Base-by-base conservation (phyloP, 2,797 vertebrate genomes). In the Peromyscus nudipes region DNA sequence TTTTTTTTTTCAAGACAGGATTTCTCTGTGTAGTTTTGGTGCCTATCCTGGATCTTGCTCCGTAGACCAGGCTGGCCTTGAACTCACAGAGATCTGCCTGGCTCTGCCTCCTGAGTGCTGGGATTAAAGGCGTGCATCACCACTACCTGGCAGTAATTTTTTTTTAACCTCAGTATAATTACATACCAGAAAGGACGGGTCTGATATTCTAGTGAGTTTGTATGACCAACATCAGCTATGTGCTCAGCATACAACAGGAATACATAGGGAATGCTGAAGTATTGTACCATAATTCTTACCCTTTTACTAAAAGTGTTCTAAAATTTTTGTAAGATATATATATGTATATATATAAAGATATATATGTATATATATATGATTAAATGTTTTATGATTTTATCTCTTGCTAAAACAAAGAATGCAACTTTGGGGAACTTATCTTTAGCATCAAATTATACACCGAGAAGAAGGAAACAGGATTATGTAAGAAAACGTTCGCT, bases 361-460 rank as follows among this genome's bases (percentile, higher is more conserved):
- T 55, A 71, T 95, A 62, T 55, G 69, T 71, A 89, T 57, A 83
- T 95, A 62, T 55, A 65, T 73, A 91, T 96, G 81, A 94, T 89
- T 81, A 89, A 93, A 86, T 95, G 57, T 91, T 91, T 95, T 88
- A 43, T 91, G 13, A 83, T 80, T 95, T n/a, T 95, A 76, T 85
- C 9, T 9, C 25, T 96, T 91, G 91, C 64, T 55, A 86, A 94
- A 96, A 79, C 69, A 94, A 95, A 71, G 69, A 71, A 91, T 82
- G 82, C 14, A 31, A 55, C 17, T 96, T 34, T 29, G 81, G 21
- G 29, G n/a, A 91, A 84, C 91, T 97, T 92, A 86, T 92, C 62
- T 60, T 89, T 60, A 91, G 57, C 49, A 96, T 49, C 6, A 64
- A 95, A 89, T 91, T 94, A 57, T 79, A 92, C 67, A 82, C 67